Percentiles rank a stretch among this genome's conserved stretches.
Evolutionary conservation across 1,140 invertebrate species (phyloP).

Genomic region (Sarcophaga peregrina): DNA sequence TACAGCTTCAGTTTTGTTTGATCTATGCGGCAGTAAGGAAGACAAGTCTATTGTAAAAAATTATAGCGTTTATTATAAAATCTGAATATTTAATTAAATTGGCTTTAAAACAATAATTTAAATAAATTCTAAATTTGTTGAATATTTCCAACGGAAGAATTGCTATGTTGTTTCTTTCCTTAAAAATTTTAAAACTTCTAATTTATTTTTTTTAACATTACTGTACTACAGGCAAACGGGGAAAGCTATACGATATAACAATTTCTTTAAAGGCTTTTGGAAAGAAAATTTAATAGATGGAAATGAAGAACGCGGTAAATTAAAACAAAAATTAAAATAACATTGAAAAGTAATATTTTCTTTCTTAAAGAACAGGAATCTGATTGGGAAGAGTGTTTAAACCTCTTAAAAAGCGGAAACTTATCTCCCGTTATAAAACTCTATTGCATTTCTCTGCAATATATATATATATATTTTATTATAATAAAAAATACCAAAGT

Average conservation of each 20-base stretch:
- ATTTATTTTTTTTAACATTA: no score
- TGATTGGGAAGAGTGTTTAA: background rate
- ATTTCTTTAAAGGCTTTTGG: no score
- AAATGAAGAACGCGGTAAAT: background rate
- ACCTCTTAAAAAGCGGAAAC: constrained; percentile 5
- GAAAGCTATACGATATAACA: no score
- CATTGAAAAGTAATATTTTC: background rate
- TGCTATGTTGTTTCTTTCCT: no score
- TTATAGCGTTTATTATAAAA: background rate
- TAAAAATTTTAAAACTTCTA: no score
- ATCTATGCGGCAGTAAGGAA: background rate
- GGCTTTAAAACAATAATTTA: background rate
- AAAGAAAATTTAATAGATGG: no score
- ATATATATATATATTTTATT: no score
- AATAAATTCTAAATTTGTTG: background rate
- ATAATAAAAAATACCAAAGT: no score
- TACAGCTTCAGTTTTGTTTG: background rate
- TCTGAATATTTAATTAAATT: background rate
- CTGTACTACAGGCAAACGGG: no score
- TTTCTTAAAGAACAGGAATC: background rate
- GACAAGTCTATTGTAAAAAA: background rate
- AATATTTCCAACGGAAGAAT: no score
- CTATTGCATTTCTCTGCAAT: no score
- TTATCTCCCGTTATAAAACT: background rate
- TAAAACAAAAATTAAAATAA: constrained; percentile 1